Conservation (phyloP, 2,888 invertebrate genomes). For the Heteromyza rotundicornis region DNA sequence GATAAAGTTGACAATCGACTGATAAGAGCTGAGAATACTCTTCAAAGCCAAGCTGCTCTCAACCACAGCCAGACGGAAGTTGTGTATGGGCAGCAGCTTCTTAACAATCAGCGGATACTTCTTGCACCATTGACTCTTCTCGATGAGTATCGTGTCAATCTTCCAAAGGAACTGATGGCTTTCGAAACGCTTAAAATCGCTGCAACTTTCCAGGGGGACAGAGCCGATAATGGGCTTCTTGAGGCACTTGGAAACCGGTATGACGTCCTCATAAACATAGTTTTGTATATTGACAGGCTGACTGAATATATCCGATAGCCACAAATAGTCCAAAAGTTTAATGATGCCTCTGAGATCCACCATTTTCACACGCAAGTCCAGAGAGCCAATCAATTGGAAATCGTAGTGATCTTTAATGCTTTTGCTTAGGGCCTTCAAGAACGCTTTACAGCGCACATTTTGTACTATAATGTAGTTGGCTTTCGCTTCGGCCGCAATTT, state of each 20-base stretch:
- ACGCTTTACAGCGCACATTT: conserved; percentile 44
- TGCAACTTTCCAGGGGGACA: conserved; percentile 54
- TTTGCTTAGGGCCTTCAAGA: conserved; percentile 40
- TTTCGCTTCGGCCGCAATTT: conserved; percentile 38
- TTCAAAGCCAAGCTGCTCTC: conserved; percentile 41
- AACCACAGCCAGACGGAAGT: conserved; percentile 44
- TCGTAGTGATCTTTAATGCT: conserved; percentile 28
- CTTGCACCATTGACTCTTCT: conserved; percentile 55
- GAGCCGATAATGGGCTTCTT: conserved; percentile 54
- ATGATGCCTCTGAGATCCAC: conserved; percentile 52
- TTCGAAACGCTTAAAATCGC: conserved; percentile 57
- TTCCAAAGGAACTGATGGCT: conserved; percentile 50
- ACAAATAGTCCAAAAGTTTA: conserved; percentile 50
- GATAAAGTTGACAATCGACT: conserved; percentile 55
- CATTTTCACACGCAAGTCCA: conserved; percentile 51
- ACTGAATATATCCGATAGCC: conserved; percentile 53
- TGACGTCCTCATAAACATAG: conserved; percentile 45
- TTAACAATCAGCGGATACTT: conserved; percentile 59
- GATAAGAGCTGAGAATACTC: conserved; percentile 41
- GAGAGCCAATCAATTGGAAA: conserved; percentile 48
- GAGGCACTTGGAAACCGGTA: conserved; percentile 47
- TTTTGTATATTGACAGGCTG: conserved; percentile 37
- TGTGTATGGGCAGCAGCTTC: conserved; percentile 51
- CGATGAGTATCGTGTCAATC: conserved; percentile 57
- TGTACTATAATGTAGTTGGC: conserved; percentile 53